A percentile compares a stretch with the other conserved stretches of the same genome.
These are phyloP conservation scores for Lepus oiostolus DNA, from an alignment of 2,797 vertebrate genomes.

Conservation along the genomic window DNA sequence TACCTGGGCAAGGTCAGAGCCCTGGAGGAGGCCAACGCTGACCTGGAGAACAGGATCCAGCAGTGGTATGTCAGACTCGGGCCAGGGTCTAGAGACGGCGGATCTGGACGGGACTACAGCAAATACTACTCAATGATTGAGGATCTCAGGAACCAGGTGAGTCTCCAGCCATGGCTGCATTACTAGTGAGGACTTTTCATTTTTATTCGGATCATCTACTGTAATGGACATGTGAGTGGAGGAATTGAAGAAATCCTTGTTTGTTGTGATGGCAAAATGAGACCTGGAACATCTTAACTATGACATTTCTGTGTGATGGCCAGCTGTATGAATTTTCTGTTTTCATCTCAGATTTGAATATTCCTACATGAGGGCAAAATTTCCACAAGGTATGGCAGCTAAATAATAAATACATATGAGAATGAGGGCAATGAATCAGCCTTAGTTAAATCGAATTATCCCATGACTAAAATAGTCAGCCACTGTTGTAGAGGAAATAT, in stretches of 20 bases:
- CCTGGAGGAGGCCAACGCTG: conserved; percentile 90
- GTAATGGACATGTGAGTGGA: background rate
- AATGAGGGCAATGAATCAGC: background rate
- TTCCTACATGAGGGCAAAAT: background rate
- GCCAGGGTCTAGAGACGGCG: conserved; percentile 75
- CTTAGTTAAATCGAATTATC: conserved; percentile 35
- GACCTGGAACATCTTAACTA: background rate
- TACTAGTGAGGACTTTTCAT: background rate
- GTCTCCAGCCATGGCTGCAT: background rate
- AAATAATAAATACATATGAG: background rate
- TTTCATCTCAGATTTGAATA: conserved; percentile 30
- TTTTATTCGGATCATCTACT: background rate
- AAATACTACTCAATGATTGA: conserved; percentile 88
- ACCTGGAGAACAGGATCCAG: conserved; percentile 92
- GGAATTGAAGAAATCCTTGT: conserved; percentile 1
- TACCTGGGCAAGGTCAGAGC: conserved; percentile 94
- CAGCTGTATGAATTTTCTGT: background rate
- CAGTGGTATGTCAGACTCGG: conserved; percentile 90
- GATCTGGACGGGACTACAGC: conserved; percentile 89
- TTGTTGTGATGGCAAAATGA: background rate
- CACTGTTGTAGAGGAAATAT: background rate
- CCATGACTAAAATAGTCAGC: conserved; percentile 11
- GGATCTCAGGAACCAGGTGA: conserved; percentile 93
- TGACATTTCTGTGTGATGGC: background rate
- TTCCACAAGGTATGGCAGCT: background rate